These are phyloP conservation scores for Ceuthmochares aereus DNA, from an alignment of 2,113 vertebrate species.

Conservation along the genomic window DNA sequence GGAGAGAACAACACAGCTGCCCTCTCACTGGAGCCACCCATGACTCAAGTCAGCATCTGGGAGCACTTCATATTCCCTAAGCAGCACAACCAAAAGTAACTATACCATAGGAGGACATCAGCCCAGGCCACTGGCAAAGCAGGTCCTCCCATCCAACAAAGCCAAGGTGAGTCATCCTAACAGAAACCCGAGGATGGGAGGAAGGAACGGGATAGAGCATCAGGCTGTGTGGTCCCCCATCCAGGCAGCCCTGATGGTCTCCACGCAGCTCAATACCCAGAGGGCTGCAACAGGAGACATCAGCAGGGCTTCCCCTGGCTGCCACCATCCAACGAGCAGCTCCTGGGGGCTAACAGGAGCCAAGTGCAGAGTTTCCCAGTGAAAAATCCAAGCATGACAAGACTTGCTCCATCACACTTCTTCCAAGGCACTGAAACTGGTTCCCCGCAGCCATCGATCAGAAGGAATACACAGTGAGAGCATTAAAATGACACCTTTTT, in stretches of 20 bases:
- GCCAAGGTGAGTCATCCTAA: background rate
- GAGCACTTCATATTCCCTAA: fast-evolving
- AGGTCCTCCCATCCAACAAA: background rate
- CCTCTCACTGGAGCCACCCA: background rate
- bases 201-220: background rate
- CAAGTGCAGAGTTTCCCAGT: background rate
- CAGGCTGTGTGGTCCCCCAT: background rate
- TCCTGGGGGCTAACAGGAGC: background rate
- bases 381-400: background rate
- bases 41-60: background rate
- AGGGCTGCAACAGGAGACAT: background rate
- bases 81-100: background rate
- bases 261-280: background rate
- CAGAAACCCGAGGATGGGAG: background rate
- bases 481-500: background rate
- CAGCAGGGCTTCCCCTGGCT: background rate
- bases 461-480: fast-evolving
- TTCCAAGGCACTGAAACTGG: background rate
- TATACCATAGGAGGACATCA: background rate
- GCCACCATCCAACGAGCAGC: background rate
- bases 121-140: background rate
- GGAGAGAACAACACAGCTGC: background rate
- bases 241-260: background rate
- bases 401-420: background rate
- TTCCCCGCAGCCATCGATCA: fast-evolving